Conservation (phyloP, 2,888 invertebrate species). For the Macrophya annulata region DNA sequence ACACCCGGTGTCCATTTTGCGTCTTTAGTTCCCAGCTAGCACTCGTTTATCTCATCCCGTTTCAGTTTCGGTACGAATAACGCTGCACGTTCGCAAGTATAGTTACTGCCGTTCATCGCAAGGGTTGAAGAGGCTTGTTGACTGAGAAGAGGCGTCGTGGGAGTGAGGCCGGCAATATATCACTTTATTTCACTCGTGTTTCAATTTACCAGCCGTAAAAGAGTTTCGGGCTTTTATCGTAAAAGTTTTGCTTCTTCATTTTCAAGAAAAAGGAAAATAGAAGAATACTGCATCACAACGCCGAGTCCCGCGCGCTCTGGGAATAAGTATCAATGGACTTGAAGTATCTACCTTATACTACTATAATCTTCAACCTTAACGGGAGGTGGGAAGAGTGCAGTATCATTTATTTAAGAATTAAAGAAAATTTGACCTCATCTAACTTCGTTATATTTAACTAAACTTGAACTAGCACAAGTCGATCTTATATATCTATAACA, state of each 20-base stretch:
- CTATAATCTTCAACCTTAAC: slow-evolving; percentile 5
- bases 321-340: slow-evolving; percentile 45
- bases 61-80: not conserved
- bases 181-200: slow-evolving; percentile 68
- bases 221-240: slow-evolving; percentile 70
- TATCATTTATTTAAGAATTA: not conserved
- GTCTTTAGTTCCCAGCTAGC: not conserved
- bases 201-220: slow-evolving; percentile 69
- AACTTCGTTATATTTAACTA: slow-evolving; percentile 19
- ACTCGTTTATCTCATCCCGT: not conserved
- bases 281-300: not conserved
- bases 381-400: not conserved
- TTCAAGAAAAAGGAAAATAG: slow-evolving; percentile 33
- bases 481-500: not conserved
- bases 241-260: slow-evolving; percentile 64
- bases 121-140: slow-evolving; percentile 14
- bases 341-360: not conserved
- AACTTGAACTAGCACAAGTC: slow-evolving; percentile 15
- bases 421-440: slow-evolving; percentile 30
- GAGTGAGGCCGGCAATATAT: slow-evolving; percentile 44
- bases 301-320: not conserved
- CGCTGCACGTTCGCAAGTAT: not conserved
- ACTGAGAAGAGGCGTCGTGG: not conserved
- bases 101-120: slow-evolving; percentile 16
- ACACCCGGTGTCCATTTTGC: not conserved